Conservation (phyloP, 2,888 invertebrate genomes). For the Carterocephalus palaemon region DNA sequence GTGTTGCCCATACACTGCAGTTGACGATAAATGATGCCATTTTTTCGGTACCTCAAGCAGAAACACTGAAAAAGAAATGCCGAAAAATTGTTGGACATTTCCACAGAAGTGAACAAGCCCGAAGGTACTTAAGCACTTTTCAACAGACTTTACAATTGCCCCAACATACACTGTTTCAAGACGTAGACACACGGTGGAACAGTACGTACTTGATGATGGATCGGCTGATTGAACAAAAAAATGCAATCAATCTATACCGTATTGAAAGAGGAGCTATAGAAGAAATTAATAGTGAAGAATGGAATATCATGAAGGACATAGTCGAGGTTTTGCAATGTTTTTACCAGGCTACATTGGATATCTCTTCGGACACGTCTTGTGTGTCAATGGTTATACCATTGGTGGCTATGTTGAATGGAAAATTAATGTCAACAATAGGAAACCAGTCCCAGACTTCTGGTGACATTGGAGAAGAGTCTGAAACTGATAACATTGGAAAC, state of each 20-base stretch:
- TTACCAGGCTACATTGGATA: conserved; percentile 26
- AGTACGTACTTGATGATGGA: conserved; percentile 15
- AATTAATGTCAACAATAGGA: conserved; percentile 7
- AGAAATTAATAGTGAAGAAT: conserved; percentile 15
- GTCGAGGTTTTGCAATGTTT: conserved; percentile 26
- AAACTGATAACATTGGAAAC: conserved; percentile 4
- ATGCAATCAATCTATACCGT: conserved; percentile 11
- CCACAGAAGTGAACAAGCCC: conserved; percentile 20
- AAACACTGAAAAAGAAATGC: conserved; percentile 21
- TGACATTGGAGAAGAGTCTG: conserved; percentile 7
- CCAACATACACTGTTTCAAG: conserved; percentile 30
- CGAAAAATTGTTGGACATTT: conserved; percentile 17
- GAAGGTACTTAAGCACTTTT: conserved; percentile 16
- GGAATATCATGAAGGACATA: conserved; percentile 9
- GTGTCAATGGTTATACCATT: conserved; percentile 24
- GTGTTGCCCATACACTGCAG: conserved; percentile 26
- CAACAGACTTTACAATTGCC: conserved; percentile 25
- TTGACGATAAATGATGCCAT: conserved; percentile 24
- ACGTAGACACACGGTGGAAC: conserved; percentile 14
- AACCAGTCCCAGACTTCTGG: conserved; percentile 1
- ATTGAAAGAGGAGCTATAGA: conserved; percentile 13
- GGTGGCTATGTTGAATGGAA: conserved; percentile 16
- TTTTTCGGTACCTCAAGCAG: conserved; percentile 20
- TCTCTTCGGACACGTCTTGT: conserved; percentile 25
- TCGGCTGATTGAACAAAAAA: conserved; percentile 21